phyloP scores from a whole-genome alignment of 2,797 vertebrate genomes.

The Acridotheres tristis region DNA sequence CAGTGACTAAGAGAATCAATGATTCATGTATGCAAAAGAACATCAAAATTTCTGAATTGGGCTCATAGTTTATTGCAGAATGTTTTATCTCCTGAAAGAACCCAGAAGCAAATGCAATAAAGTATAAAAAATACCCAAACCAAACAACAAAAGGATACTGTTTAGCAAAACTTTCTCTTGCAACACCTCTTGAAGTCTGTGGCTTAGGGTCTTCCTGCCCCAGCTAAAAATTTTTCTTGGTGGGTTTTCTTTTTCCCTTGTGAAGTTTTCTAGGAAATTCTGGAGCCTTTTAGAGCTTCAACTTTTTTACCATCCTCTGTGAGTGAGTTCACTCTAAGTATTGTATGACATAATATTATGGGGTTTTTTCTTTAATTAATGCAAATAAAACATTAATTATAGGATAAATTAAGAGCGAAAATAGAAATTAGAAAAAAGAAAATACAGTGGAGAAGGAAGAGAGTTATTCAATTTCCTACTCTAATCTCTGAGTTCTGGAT shows the following conservation, averaged over 20 bases:
- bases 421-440: background rate
- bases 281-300: background rate
- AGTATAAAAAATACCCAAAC: background rate
- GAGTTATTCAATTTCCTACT: background rate
- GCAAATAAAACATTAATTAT: background rate
- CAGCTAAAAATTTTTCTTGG: background rate
- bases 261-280: background rate
- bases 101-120: background rate
- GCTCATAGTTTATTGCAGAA: background rate
- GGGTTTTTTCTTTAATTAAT: background rate
- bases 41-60: background rate
- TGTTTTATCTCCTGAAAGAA: background rate
- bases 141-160: background rate
- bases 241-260: background rate
- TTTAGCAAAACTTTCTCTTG: background rate
- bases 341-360: background rate
- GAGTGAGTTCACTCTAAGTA: background rate
- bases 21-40: background rate
- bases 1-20: background rate
- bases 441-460: background rate
- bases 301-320: background rate
- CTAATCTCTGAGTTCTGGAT: background rate
- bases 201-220: background rate
- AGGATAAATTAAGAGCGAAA: background rate
- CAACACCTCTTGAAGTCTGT: background rate